Conservation (phyloP, 2,113 vertebrate genomes). For the Varanus salvator region DNA sequence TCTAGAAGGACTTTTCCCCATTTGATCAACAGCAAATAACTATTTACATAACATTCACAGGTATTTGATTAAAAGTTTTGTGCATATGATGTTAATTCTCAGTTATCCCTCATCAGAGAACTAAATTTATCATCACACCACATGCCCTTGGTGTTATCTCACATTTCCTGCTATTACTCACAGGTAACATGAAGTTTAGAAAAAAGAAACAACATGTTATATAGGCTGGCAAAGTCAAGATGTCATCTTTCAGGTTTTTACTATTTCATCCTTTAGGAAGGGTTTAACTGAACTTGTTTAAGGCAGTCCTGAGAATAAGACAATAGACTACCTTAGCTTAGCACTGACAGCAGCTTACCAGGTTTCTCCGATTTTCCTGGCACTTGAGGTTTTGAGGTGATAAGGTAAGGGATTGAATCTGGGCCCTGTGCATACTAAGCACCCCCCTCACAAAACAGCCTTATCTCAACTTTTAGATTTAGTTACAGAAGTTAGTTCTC, state of each 20-base stretch:
- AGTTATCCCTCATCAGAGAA: neutral
- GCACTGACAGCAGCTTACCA: neutral
- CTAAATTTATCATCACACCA: conserved; percentile 28
- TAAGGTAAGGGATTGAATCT: neutral
- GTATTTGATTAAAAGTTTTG: conserved; percentile 22
- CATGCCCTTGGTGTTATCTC: neutral
- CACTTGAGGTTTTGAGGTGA: neutral
- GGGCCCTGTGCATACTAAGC: neutral
- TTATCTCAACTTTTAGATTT: neutral
- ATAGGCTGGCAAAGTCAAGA: conserved; percentile 18
- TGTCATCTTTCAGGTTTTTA: neutral
- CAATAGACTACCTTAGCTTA: too few species aligned
- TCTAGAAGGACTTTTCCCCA: conserved; percentile 13
- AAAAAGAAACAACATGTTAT: conserved; percentile 17
- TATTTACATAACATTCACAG: neutral
- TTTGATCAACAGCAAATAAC: conserved; percentile 9
- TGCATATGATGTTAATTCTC: conserved; percentile 26
- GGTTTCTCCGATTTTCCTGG: neutral
- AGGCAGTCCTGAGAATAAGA: neutral
- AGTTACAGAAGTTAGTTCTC: conserved; percentile 23
- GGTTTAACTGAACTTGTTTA: neutral
- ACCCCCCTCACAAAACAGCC: neutral
- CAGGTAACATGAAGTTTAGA: conserved; percentile 11
- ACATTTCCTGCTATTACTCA: conserved; percentile 12
- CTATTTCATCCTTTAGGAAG: neutral